Base-by-base conservation (phyloP, 2,888 invertebrate genomes). In the Phaonia tiefii region DNA sequence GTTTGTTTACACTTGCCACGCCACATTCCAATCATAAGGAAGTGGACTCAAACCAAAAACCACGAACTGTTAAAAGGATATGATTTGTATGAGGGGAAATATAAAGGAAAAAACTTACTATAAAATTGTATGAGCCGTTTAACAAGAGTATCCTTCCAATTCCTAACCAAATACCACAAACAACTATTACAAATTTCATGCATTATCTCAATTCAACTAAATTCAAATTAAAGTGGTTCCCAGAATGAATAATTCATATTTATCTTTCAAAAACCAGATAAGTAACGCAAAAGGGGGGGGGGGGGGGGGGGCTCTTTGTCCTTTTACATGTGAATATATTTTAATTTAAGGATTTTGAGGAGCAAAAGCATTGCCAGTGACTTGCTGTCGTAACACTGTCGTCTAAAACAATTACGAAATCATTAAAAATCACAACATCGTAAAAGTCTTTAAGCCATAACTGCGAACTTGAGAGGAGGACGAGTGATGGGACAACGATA, bases 321-420 rank as follows among this genome's bases (percentile, higher is more conserved):
- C 49, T 49, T 49, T 17, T 22, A 54, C 25, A 22, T 17, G 17
- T n/a, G n/a, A n/a, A n/a, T n/a, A 20, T 54, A 13, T 22, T 54
- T 54, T 54, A 54, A 54, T 54, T 54, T 54, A 20, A 17, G 49
- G 46, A 1, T n/a, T 5, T 10, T n/a, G 42, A 11, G 5, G 49
- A 1, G 17, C 46, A 13, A 54, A 25, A 54, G 54, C 51, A 65
- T n/a, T 22, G 46, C 42, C 39, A 63, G 17, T 72, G 67, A 78
- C 56, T 72, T 73, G 54, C 60, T 75, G 75, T 77, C 75, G 74
- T 80, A 82, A 78, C 76, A 72, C 76, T 83, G 84, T 83, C 85
- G 84, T 86, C 85, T 86, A 86, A 86, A 86, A 86, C 86, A 86
- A 86, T 86, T 86, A 86, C 83, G 85, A 83, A 86, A 86, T 86